Evolutionary conservation across 2,888 invertebrate species (phyloP), one percentile per base, ranked within the genome.

Genomic region (Trichopria drosophilae): DNA sequence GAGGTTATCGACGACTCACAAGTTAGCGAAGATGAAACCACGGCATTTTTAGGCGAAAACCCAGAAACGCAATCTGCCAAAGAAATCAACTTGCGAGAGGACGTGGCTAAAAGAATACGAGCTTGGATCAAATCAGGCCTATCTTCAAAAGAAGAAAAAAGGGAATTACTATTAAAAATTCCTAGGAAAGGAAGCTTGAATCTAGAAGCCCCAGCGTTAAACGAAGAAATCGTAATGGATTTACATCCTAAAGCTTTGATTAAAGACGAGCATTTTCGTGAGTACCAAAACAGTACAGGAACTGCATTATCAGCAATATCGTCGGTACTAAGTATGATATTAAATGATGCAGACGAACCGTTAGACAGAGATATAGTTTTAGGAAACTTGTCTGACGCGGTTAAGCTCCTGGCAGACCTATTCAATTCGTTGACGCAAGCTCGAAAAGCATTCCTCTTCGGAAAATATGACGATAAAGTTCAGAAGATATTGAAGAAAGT

Each of bases 161-260:
- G 23, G 15, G 22, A 43, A 6, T 15, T 43, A 6, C 13, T 43
- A 7, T 22, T 20, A 12, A 10, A 13, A 7, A 43, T 18, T n/a
- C 32, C 19, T n/a, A 43, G 43, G 23, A 32, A 15, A 32, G 15
- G 22, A 6, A 20, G 23, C 7, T 6, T 43, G 16, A 43, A 43
- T 12, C 15, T 43, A 12, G 43, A 43, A 32, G 43, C 43, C 12
- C 43, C 43, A 3, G 28, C 19, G 9, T 23, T 43, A 4, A 43
- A 43, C 7, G 32, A 43, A 2, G 43, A 42, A 13, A 15, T 32
- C 2, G 12, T 29, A 5, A 23, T 42, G 13, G 42, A 18, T 12
- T 12, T 32, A 2, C 19, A 22, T 9, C 32, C 42, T 22, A 20
- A 29, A 32, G 29, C 42, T 22, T 20, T 42, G 10, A 23, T 20